A percentile compares a stretch with the other conserved stretches of the same genome.
phyloP scores from a whole-genome alignment of 2,113 vertebrate genomes.

The Hepsetus odoe region DNA sequence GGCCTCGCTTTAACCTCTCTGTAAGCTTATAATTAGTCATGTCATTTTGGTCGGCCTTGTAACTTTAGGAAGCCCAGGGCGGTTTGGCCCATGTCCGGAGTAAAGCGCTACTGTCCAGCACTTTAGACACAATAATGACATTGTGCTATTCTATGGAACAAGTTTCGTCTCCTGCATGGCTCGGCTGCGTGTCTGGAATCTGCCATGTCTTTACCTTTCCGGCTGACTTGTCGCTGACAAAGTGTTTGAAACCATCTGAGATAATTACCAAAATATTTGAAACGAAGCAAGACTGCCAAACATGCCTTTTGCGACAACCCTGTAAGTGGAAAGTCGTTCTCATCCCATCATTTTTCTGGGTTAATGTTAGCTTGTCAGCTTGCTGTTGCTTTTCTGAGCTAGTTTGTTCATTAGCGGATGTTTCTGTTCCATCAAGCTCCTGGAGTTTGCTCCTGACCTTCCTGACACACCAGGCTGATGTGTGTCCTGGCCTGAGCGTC shows the following conservation, averaged over 20 bases:
- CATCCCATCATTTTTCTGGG: no score
- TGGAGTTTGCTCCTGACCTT: no score
- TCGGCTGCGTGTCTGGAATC: constrained; percentile 39
- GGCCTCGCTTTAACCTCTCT: constrained; percentile 58
- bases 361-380: no score
- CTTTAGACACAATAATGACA: constrained; percentile 58
- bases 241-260: constrained; percentile 13
- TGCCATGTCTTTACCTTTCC: constrained; percentile 4
- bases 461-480: no score
- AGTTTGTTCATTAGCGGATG: no score
- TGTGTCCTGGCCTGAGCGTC: no score
- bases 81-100: constrained; percentile 54
- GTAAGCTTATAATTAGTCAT: constrained; percentile 63
- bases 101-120: constrained; percentile 43
- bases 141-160: constrained; percentile 43
- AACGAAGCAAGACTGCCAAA: no score
- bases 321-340: no score
- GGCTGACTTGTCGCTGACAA: constrained; percentile 18
- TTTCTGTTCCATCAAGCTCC: no score
- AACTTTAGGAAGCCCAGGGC: constrained; percentile 54
- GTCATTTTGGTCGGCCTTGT: constrained; percentile 57
- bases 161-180: constrained; percentile 40
- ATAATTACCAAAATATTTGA: constrained; percentile 13
- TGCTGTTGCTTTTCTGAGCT: no score
- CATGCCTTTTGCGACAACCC: no score